These are phyloP conservation scores for Bombus picipes DNA, from an alignment of 1,140 invertebrate genomes.

Conservation along the genomic window DNA sequence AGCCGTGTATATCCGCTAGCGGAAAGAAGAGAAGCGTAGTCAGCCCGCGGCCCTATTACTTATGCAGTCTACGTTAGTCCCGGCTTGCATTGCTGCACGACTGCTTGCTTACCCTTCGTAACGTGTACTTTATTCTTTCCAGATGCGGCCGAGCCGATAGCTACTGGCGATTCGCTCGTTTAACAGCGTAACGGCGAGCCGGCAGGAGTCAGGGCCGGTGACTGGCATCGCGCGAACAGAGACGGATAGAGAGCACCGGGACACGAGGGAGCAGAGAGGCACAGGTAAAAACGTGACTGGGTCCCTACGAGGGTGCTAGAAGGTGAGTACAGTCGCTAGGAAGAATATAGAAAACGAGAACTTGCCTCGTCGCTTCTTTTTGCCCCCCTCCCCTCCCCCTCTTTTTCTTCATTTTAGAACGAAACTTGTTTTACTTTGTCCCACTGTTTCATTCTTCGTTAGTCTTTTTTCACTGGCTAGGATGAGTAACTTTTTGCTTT, in stretches of 20 bases:
- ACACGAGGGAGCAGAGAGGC: slow-evolving; percentile 11
- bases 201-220: slow-evolving; percentile 53
- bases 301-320: slow-evolving; percentile 42
- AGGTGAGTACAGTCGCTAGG: slow-evolving; percentile 35
- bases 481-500: too few relatives aligned
- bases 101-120: slow-evolving; percentile 75
- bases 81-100: slow-evolving; percentile 68
- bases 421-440: background rate
- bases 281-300: slow-evolving; percentile 27
- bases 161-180: slow-evolving; percentile 78
- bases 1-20: background rate
- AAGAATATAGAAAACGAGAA: slow-evolving; percentile 35
- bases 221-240: slow-evolving; percentile 27
- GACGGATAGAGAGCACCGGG: background rate
- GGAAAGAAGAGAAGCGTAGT: slow-evolving; percentile 15
- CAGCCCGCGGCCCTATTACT: slow-evolving; percentile 63
- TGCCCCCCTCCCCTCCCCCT: background rate
- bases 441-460: background rate
- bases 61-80: slow-evolving; percentile 70
- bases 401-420: background rate
- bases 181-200: slow-evolving; percentile 75
- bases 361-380: slow-evolving; percentile 30
- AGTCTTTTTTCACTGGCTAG: too few relatives aligned
- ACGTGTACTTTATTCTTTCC: slow-evolving; percentile 71
- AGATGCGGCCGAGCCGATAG: slow-evolving; percentile 74